Base-by-base conservation (phyloP, 2,797 vertebrate genomes). In the Peromyscus aztecus region DNA sequence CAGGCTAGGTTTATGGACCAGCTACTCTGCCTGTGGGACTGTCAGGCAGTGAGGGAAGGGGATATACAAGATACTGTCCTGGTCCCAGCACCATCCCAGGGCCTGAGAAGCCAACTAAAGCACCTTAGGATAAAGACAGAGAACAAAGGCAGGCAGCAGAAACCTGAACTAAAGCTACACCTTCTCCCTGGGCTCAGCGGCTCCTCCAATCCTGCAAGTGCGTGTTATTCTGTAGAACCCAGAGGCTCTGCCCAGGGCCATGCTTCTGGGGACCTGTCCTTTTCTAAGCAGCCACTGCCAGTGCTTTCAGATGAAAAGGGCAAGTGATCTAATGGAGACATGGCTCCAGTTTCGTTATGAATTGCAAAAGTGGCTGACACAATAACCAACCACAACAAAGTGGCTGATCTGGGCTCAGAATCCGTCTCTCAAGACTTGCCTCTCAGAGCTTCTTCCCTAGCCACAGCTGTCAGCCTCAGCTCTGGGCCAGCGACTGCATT, bases 131-230 rank as follows among this genome's bases (percentile, higher is more conserved):
- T 31, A 46, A 40, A 40, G 2, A 27, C 49, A 12, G 21, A 59
- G 0, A 14, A 34, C 21, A 19, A 29, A 4, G 0, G 3, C 13
- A 61, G 84, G 24, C 24, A 57, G 10, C 2, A 2, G 4, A 8
- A 37, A 75, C 17, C 21, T 13, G 10, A 49, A 21, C 16, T 4
- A 27, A 55, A 57, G 27, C n/a, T 69, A 5, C 2, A 31, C 14
- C 0, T 14, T 27, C 1, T 8, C 46, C 3, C 12, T 43, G 49
- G 10, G 19, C 10, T 69, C 27, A 5, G 21, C 23, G 49, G 17
- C 37, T 31, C 8, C 2, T 63, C 10, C 27, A n/a, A 14, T 61
- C 27, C 34, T 31, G 57, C 11, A 16, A 61, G 11, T 10, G 23
- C 24, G 27, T n/a, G 24, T 16, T 6, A 63, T 23, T n/a, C 49